phyloP scores from a whole-genome alignment of 2,113 vertebrate species.

The Aviceda subcristata region DNA sequence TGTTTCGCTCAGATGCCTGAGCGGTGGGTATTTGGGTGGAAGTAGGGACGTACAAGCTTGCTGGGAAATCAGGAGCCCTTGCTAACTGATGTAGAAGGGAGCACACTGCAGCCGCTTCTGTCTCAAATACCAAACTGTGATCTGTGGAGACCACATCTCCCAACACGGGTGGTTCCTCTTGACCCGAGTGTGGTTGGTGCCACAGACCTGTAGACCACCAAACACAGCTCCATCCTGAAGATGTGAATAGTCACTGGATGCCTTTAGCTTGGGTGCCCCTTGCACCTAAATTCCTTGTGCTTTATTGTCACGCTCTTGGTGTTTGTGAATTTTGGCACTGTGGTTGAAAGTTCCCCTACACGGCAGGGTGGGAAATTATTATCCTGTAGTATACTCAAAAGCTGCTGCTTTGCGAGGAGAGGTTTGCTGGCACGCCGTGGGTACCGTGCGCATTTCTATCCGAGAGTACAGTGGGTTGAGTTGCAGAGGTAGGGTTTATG shows the following conservation, averaged over 20 bases:
- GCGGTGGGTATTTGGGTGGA: not conserved
- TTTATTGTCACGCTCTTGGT: not conserved
- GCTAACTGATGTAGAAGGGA: not conserved
- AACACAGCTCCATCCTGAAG: not conserved
- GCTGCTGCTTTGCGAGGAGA: not conserved
- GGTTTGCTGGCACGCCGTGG: not conserved
- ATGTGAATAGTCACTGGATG: slow-evolving; percentile 17
- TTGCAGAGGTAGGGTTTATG: not conserved
- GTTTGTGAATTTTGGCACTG: slow-evolving; percentile 14
- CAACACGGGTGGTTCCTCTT: not conserved
- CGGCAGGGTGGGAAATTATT: not conserved
- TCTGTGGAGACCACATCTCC: not conserved
- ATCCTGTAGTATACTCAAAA: not conserved
- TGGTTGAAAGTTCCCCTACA: not conserved
- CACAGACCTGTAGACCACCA: not conserved
- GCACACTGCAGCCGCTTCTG: not conserved
- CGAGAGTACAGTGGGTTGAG: not conserved
- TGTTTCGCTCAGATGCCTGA: not conserved
- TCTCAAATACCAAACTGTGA: not conserved
- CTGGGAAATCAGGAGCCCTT: not conserved
- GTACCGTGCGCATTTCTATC: not conserved
- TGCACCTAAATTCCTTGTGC: slow-evolving; percentile 8
- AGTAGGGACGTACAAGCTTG: not conserved
- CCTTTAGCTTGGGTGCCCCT: slow-evolving; percentile 26
- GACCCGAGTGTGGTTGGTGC: not conserved